phyloP scores from a whole-genome alignment of 2,113 vertebrate species.

The Peromyscus maniculatus region DNA sequence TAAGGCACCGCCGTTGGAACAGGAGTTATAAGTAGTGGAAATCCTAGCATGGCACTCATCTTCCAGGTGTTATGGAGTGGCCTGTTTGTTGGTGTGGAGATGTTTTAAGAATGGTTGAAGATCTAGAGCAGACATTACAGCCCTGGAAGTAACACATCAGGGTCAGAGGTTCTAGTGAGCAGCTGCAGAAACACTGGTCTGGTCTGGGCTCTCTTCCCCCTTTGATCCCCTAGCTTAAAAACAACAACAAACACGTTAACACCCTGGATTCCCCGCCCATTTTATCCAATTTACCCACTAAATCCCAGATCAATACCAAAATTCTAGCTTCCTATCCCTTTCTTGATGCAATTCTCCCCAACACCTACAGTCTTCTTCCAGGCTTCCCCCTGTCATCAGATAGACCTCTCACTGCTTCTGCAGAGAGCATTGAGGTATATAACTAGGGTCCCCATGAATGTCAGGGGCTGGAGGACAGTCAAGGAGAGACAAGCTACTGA shows the following conservation, averaged over 20 bases:
- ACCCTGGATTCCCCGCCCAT: background rate
- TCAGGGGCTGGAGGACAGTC: no score
- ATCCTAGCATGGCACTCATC: background rate
- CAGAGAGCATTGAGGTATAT: background rate
- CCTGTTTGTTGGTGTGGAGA: background rate
- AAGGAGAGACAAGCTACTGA: no score
- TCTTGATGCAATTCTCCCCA: background rate
- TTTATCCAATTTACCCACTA: background rate
- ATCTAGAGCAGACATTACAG: background rate
- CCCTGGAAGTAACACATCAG: background rate
- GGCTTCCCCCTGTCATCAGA: background rate
- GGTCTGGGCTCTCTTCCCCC: no score
- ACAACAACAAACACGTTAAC: background rate
- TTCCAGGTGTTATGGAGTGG: background rate
- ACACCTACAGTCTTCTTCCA: background rate
- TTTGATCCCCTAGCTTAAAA: background rate
- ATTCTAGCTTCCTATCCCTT: background rate
- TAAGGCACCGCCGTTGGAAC: accelerated
- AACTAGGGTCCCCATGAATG: background rate
- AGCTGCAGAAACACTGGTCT: background rate
- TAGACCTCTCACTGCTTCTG: background rate
- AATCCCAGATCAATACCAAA: background rate
- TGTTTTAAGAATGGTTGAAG: background rate
- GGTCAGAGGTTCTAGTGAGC: background rate
- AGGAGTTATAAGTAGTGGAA: background rate